Conservation (phyloP, 1,140 invertebrate genomes). For the Belonocnema kinseyi region DNA sequence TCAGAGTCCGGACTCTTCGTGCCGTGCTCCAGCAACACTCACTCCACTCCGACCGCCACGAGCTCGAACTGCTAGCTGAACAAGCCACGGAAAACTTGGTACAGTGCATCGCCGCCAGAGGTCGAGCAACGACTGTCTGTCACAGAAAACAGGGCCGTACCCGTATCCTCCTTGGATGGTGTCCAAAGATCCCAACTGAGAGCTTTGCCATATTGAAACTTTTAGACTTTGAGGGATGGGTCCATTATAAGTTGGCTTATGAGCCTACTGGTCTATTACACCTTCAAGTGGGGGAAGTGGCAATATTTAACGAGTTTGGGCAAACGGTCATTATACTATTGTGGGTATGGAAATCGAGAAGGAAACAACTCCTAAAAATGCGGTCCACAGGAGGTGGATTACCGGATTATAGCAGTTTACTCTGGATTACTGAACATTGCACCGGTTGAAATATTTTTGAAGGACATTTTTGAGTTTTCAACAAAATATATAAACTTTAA, state of each 20-base stretch:
- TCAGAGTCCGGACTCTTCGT: slow-evolving; percentile 44
- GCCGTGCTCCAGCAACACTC: slow-evolving; percentile 42
- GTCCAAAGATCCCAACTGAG: slow-evolving; percentile 29
- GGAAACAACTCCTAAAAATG: too few relatives aligned
- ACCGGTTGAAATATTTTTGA: too few relatives aligned
- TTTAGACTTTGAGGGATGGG: background rate
- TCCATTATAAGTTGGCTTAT: background rate
- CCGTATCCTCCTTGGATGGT: background rate
- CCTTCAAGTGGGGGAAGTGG: background rate
- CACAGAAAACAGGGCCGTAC: slow-evolving; percentile 8
- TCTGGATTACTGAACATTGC: too few relatives aligned
- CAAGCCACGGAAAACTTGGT: slow-evolving; percentile 55
- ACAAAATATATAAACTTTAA: too few relatives aligned
- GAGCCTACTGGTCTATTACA: slow-evolving; percentile 3
- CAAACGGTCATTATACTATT: too few relatives aligned
- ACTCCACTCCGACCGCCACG: slow-evolving; percentile 26
- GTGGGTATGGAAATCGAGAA: too few relatives aligned
- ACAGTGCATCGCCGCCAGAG: slow-evolving; percentile 67
- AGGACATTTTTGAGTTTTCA: too few relatives aligned
- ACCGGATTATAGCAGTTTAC: too few relatives aligned
- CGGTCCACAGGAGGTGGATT: too few relatives aligned
- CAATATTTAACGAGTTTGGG: background rate
- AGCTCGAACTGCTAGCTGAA: slow-evolving; percentile 53
- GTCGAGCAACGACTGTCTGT: slow-evolving; percentile 32
- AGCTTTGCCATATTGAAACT: slow-evolving; percentile 24